Evolutionary conservation across 37 sponge, comb jelly and placozoan genomes (phyloP).

Genomic region (Diacarnus erythraeanus): DNA sequence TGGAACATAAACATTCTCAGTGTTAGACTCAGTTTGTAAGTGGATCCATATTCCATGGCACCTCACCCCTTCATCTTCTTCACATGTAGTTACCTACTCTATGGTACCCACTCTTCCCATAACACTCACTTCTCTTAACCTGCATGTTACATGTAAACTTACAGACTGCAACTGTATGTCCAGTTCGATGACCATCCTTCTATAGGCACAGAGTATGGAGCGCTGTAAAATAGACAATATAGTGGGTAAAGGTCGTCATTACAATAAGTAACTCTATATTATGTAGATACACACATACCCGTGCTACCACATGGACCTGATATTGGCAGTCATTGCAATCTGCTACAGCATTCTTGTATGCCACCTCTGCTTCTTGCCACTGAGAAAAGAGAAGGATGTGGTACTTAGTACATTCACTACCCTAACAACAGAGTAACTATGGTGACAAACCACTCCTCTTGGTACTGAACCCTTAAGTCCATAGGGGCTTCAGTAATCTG

Average conservation of each 20-base stretch:
- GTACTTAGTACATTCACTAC: no score
- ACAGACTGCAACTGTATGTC: slow-evolving; percentile 33
- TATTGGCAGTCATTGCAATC: slow-evolving; percentile 68
- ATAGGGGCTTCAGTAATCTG: no score
- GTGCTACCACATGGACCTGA: slow-evolving; percentile 50
- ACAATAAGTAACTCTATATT: no score
- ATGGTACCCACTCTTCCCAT: not conserved
- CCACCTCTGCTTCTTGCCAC: slow-evolving; percentile 63
- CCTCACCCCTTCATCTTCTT: not conserved
- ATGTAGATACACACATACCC: slow-evolving; percentile 19
- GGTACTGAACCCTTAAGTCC: no score
- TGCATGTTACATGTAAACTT: no score
- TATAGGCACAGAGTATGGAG: slow-evolving; percentile 68
- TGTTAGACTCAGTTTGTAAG: no score
- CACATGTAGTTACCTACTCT: no score
- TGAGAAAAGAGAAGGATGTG: slow-evolving; percentile 6
- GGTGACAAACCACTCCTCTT: no score
- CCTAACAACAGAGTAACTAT: no score
- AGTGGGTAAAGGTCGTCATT: not conserved
- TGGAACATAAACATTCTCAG: no score
- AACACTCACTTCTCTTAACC: slow-evolving; percentile 48
- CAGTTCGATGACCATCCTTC: slow-evolving; percentile 52
- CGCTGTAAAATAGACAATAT: slow-evolving; percentile 25
- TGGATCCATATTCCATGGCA: not conserved
- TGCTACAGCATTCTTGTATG: slow-evolving; percentile 40